Evolutionary conservation across 2,797 vertebrate species (phyloP), one percentile per base, ranked within the genome.

Genomic region (Typhlichthys eigenmanni): DNA sequence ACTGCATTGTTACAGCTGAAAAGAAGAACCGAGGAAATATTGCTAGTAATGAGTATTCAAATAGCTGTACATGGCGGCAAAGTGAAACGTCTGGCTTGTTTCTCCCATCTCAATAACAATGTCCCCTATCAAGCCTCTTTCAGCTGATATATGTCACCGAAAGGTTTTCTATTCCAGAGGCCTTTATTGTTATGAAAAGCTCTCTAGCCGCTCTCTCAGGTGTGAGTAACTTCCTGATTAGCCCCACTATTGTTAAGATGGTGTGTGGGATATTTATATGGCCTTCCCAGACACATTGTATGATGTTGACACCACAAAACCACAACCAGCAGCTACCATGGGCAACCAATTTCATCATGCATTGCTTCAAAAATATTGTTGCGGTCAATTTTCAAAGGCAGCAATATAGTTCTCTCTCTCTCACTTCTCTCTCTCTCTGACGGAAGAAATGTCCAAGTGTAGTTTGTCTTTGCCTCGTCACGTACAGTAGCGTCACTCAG

Each of bases 391-490:
- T 38, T 6, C 1, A 38, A 38, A 6, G 34, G 34, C 34, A 54
- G 24, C 34, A 1, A 46, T 52, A 60, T 60, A 48, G 29, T 43
- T 19, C 8, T 3, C 0, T 60, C 34, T 32, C 63, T 74, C 66
- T 13, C n/a, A 12, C 47, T n/a, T 32, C 63, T 74, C 66, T 4
- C 13, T 47, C 47, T n/a, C 57, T 55, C 76, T 78, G 70, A 80
- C 68, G 57, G 72, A 63, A 7, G 57, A 63, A 75, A 68, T 56
- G 78, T 84, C 76, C 62, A 17, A 58, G 76, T 82, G 73, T 43
- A 66, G 48, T 83, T 77, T 68, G 75, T 69, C 75, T 80, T 70
- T 55, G 58, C 68, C 62, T 62, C 55, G 74, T 81, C 34, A 38
- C 74, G 24, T 29, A 29, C 24, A 29, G 24, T 4, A 29, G 24